phyloP scores from a whole-genome alignment of 1,140 invertebrate genomes.

The Trichonephila clavipes region DNA sequence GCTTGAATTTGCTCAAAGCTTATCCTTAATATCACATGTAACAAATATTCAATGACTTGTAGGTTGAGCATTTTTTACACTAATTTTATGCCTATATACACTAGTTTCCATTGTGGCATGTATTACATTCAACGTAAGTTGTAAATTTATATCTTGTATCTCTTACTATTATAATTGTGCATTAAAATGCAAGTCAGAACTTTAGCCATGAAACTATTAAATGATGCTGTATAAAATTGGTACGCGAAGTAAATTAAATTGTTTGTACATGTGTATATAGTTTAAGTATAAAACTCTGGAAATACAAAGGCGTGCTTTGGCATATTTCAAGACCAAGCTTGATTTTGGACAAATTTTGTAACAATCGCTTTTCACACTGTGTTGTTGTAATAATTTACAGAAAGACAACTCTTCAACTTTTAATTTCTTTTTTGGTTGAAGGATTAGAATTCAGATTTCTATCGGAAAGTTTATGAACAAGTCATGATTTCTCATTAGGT shows the following conservation, averaged over 20 bases:
- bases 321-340: neutral
- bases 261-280: neutral
- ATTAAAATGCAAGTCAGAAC: neutral
- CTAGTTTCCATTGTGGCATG: neutral
- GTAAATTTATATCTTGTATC: constrained; percentile 8
- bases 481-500: neutral
- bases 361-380: neutral
- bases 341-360: constrained; percentile 3
- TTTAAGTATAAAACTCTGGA: constrained; percentile 10
- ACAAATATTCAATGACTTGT: neutral
- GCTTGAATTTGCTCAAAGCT: neutral
- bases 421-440: neutral
- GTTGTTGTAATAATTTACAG: neutral
- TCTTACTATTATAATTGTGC: neutral
- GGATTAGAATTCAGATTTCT: neutral
- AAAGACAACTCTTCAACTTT: constrained; percentile 1
- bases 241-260: neutral
- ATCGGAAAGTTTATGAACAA: neutral
- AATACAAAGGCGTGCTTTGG: constrained; percentile 27
- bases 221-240: neutral
- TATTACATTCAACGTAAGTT: neutral
- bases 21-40: constrained; percentile 7
- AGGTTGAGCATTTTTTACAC: neutral
- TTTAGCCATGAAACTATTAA: neutral
- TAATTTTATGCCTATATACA: neutral